Base-by-base conservation (phyloP, 2,888 invertebrate genomes). In the Synanthedon tipuliformis region DNA sequence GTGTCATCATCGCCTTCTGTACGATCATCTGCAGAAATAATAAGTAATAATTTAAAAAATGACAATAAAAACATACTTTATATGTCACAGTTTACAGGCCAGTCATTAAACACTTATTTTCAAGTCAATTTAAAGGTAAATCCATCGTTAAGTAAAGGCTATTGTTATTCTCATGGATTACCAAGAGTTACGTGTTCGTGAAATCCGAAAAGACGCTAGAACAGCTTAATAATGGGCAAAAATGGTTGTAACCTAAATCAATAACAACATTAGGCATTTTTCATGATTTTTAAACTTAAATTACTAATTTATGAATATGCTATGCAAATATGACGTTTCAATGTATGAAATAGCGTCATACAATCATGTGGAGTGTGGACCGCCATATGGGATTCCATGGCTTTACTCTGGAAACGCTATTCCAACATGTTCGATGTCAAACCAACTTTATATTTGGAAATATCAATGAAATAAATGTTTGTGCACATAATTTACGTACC, bases 361-460 rank as follows among this genome's bases (percentile, higher is more conserved):
- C 76, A 70, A 84, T 86, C 85, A 85, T 86, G 85, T 86, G 84
- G 83, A 82, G 80, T 75, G 76, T 79, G 81, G 84, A 86, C 86
- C 86, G 86, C 86, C 86, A 86, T 86, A 86, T 86, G 86, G 86
- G 85, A 85, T 83, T 86, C 86, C 82, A 86, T 85, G 82, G 86
- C 82, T 81, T 84, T 83, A 78, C 84, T 82, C 81, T 79, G 78
- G 82, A 81, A 81, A 81, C 79, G 80, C 73, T 74, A 78, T 74
- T 80, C 70, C 66, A 75, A 69, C 75, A 75, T 77, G 78, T 80
- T 80, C 73, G 71, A 68, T 71, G 63, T 68, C 71, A 78, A 76
- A 74, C 75, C 73, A 63, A 57, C 53, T 50, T 61, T 59, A 68
- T 58, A 63, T 61, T 55, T 48, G 52, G 48, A 50, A 63, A 57